Conservation (phyloP, 2,888 invertebrate species). For the Parelbella ahira region DNA sequence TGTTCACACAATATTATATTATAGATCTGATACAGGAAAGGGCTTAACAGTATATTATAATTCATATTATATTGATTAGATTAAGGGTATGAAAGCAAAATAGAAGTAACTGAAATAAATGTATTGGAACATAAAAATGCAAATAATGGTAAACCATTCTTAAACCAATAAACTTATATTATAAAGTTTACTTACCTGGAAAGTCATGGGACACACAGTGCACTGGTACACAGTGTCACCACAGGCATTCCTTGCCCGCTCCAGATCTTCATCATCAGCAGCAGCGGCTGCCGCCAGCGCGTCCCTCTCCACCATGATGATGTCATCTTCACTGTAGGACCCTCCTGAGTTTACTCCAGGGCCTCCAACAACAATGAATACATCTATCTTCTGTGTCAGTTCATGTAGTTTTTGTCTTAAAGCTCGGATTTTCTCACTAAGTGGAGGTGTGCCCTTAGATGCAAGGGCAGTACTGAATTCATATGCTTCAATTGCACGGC, state of each 20-base stretch:
- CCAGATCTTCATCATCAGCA: constrained; percentile 54
- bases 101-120: too few species aligned
- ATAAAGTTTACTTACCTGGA: constrained; percentile 42
- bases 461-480: constrained; percentile 53
- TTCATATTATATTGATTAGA: too few species aligned
- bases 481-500: constrained; percentile 56
- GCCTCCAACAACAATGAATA: constrained; percentile 69
- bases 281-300: constrained; percentile 57
- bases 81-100: too few species aligned
- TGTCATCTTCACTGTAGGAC: constrained; percentile 65
- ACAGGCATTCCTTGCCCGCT: constrained; percentile 51
- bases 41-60: too few species aligned
- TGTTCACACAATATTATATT: too few species aligned
- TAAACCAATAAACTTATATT: too few species aligned
- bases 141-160: too few species aligned
- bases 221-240: constrained; percentile 68
- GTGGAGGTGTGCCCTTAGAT: constrained; percentile 47
- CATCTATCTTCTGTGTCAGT: constrained; percentile 69
- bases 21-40: too few species aligned
- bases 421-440: constrained; percentile 67
- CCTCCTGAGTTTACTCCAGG: constrained; percentile 38
- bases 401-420: constrained; percentile 59
- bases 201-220: constrained; percentile 62
- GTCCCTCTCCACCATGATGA: constrained; percentile 68
- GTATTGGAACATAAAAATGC: too few species aligned